These are phyloP conservation scores for Megaceryle maxima DNA, from an alignment of 2,113 vertebrate species.

Conservation along the genomic window DNA sequence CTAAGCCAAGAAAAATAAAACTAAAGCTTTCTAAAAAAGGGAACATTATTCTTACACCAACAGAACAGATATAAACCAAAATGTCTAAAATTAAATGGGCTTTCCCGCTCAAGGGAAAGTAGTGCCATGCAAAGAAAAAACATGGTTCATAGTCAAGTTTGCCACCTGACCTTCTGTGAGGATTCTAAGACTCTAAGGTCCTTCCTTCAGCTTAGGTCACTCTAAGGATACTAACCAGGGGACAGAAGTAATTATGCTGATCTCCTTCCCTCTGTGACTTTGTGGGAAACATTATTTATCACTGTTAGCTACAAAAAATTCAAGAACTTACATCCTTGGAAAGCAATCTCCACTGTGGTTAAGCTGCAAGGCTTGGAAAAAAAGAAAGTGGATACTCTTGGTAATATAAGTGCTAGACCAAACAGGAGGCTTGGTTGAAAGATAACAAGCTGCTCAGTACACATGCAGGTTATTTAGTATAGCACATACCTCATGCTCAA, in stretches of 20 bases:
- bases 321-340: not conserved
- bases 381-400: not conserved
- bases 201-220: not conserved
- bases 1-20: conserved; percentile 46
- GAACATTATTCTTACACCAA: not conserved
- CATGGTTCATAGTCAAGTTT: not conserved
- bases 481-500: not conserved
- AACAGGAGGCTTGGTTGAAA: not conserved
- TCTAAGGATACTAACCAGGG: not conserved
- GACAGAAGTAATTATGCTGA: not conserved
- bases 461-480: not conserved
- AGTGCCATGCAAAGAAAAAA: not conserved
- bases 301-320: not conserved
- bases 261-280: not conserved
- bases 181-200: not conserved
- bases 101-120: not conserved
- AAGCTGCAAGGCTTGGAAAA: not conserved
- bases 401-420: not conserved
- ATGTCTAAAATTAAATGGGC: not conserved
- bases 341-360: not conserved
- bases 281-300: not conserved
- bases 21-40: conserved; percentile 18
- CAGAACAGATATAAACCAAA: not conserved
- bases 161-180: not conserved
- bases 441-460: not conserved